Base-by-base conservation (phyloP, 2,888 invertebrate species). In the Orthosia cruda region DNA sequence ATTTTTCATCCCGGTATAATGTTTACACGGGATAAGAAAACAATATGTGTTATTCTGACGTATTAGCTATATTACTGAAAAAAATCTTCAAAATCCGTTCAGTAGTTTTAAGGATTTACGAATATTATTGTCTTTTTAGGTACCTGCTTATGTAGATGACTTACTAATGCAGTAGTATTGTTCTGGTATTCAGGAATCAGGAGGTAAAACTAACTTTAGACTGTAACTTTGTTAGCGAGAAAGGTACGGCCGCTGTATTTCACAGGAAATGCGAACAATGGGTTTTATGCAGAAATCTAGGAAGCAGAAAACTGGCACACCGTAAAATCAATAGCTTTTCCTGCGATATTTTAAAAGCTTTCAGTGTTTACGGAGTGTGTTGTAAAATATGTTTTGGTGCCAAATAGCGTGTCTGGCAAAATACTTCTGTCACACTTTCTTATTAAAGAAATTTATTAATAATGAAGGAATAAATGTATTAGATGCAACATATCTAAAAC, bases 281-380 rank as follows among this genome's bases (percentile, higher is more conserved):
- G 59, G 52, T 67, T 79, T 79, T 61, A 80, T 83, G 73, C 80
- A 73, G 80, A 83, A 80, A 79, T 79, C 84, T 83, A 79, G 84
- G 73, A 68, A 73, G 72, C 54, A 49, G 64, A 64, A 79, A 83
- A 73, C 73, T 73, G 67, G 67, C 49, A 65, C 73, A 62, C 50
- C 15, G 83, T 83, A 23, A 54, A 68, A 80, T 83, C 73, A 68
- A 84, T 84, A 64, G 63, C 79, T 80, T 79, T 66, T 69, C 50
- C 50, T 74, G 54, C n/a, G 45, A 80, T 63, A 64, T 81, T 80
- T 62, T 80, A 58, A 20, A 61, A 57, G 45, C 52, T 67, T 66
- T 57, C n/a, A 47, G 40, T 76, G 26, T 69, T 20, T 26, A 57
- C 11, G 23, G 13, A 55, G 15, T 47, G 50, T 20, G 61, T 45